Evolutionary conservation across 2,113 vertebrate genomes (phyloP).

Genomic region (Python bivittatus): DNA sequence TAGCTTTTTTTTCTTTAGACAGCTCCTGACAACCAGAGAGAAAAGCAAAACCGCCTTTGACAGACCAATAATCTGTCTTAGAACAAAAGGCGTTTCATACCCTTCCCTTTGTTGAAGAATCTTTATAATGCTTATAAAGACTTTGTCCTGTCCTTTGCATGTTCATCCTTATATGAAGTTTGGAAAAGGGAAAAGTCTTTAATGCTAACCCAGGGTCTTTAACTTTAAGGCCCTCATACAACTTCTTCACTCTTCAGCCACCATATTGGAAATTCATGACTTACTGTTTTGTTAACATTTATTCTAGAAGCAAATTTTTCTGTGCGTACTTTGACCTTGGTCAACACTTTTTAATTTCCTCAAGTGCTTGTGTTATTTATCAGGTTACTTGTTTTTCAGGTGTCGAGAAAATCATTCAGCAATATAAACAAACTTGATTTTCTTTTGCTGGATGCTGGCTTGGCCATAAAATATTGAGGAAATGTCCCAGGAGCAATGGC

Average conservation of each 20-base stretch:
- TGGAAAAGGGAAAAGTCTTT: background rate
- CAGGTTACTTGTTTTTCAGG: background rate
- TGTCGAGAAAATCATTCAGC: conserved; percentile 5
- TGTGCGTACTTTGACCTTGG: background rate
- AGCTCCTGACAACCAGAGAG: background rate
- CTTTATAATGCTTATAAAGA: background rate
- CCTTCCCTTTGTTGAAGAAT: background rate
- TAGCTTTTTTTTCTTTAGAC: background rate
- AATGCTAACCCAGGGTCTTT: background rate
- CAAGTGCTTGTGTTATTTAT: background rate
- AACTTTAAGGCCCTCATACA: background rate
- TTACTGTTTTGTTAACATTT: background rate
- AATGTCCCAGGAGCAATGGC: background rate
- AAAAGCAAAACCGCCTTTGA: background rate
- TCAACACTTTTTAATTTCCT: background rate
- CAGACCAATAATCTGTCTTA: background rate
- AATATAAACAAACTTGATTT: conserved; percentile 44
- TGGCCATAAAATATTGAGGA: conserved; percentile 33
- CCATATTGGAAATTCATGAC: background rate
- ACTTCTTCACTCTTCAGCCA: background rate
- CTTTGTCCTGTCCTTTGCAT: background rate
- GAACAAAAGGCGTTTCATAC: background rate
- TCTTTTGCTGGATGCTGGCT: conserved; percentile 31
- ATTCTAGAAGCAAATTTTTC: background rate
- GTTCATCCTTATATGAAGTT: background rate